phyloP scores from a whole-genome alignment of 1,140 invertebrate genomes.

The Cylas formicarius region DNA sequence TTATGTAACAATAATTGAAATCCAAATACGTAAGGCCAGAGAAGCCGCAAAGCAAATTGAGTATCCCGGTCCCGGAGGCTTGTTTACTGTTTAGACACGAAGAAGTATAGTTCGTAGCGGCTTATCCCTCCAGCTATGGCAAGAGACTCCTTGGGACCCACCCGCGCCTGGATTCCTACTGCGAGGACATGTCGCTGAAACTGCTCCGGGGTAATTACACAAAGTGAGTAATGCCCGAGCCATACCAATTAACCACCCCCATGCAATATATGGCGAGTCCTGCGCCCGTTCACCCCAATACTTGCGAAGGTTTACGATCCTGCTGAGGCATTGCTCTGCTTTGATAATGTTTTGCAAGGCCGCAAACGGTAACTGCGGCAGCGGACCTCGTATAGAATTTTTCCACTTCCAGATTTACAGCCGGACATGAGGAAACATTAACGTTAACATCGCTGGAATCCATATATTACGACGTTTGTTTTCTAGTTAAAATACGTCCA shows the following conservation, averaged over 20 bases:
- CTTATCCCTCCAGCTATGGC: too few species aligned
- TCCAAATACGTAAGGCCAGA: constrained; percentile 20
- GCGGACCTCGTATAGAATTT: constrained; percentile 16
- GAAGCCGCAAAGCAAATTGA: constrained; percentile 19
- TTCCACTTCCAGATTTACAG: constrained; percentile 9
- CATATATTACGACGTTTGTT: background rate
- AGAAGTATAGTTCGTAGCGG: constrained; percentile 14
- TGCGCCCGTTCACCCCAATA: constrained; percentile 15
- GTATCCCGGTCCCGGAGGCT: constrained; percentile 14
- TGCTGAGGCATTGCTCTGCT: constrained; percentile 19
- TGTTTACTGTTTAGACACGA: constrained; percentile 19
- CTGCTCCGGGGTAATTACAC: constrained; percentile 40
- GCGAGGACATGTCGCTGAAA: constrained; percentile 40
- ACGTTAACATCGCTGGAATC: background rate
- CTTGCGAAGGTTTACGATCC: constrained; percentile 20
- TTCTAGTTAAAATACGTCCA: too few species aligned
- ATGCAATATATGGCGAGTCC: constrained; percentile 17
- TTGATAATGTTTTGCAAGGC: constrained; percentile 25
- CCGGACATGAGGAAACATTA: background rate
- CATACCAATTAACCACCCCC: constrained; percentile 34
- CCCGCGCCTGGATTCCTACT: constrained; percentile 16
- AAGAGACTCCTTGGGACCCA: constrained; percentile 18
- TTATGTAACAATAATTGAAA: constrained; percentile 24
- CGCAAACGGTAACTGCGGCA: constrained; percentile 14
- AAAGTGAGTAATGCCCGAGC: constrained; percentile 39